A percentile compares a stretch with the other conserved stretches of the same genome.
phyloP scores from a whole-genome alignment of 2,113 vertebrate genomes.

The Caretta caretta region DNA sequence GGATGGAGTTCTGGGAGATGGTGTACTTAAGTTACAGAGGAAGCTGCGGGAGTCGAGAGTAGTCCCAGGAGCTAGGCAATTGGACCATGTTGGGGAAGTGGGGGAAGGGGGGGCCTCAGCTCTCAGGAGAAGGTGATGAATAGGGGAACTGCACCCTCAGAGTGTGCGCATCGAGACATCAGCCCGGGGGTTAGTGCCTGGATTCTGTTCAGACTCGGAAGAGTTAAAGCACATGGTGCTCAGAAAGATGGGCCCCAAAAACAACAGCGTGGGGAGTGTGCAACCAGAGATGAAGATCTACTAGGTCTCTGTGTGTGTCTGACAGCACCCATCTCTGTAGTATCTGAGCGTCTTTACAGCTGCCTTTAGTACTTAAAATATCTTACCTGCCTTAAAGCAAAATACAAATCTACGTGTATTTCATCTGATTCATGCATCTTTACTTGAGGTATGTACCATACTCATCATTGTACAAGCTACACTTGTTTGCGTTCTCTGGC shows the following conservation, averaged over 20 bases:
- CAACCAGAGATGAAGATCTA: neutral
- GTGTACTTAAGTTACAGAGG: neutral
- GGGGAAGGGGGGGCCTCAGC: accelerated
- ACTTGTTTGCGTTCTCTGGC: neutral
- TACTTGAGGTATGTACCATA: neutral
- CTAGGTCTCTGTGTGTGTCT: neutral
- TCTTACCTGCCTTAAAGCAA: neutral
- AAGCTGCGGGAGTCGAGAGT: neutral
- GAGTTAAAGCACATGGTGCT: neutral
- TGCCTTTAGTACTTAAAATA: neutral
- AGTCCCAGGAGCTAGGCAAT: neutral
- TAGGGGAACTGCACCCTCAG: neutral
- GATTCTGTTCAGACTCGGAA: neutral
- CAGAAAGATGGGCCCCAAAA: neutral
- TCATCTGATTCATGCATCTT: neutral
- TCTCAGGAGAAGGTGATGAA: neutral
- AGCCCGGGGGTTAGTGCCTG: neutral
- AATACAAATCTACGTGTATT: neutral
- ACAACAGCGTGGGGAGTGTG: neutral
- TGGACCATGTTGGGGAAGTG: neutral
- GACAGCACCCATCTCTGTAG: neutral
- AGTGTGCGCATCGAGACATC: neutral
- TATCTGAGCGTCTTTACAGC: neutral
- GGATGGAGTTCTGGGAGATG: neutral
- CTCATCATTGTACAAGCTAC: neutral